Evolutionary conservation across 2,888 invertebrate genomes (phyloP), one percentile per base, ranked within the genome.

Genomic region (Macrosiphum euphorbiae): DNA sequence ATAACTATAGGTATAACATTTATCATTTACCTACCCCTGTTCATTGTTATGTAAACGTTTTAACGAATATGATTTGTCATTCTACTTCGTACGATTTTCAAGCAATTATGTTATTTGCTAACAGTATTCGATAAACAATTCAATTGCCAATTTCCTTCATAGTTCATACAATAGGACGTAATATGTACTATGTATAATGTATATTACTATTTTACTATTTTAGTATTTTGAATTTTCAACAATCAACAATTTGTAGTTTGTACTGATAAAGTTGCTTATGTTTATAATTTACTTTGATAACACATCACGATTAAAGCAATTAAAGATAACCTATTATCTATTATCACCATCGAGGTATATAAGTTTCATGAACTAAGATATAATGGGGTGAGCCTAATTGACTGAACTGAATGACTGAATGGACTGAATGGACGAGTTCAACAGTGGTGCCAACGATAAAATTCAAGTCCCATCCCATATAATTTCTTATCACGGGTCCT

Each of bases 221-320:
- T 41, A 41, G 41, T 41, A 41, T 41, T 41, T 41, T 41, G 41
- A 41, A 41, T 41, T 41, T 41, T 88, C n/a, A n/a, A 52, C 35
- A 85, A 67, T 58, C 58, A 52, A 52, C 52, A 52, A 58, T n/a
- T 67, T n/a, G 4, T n/a, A 52, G 26, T n/a, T 67, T n/a, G 4
- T n/a, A 67, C 67, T 67, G 88, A 88, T 88, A 88, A 41, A 24
- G 24, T 52, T 88, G 24, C 26, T 88, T 88, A 52, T 88, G 10
- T 88, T 88, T 88, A 55, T 24, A 88, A 50, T n/a, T 52, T 50
- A 20, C 20, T 35, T 35, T 88, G 87, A 87, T 87, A 87, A 87
- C 50, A 50, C n/a, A 11, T 67, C 10, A 10, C 44, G 85, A n/a
- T 61, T n/a, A 61, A n/a, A n/a, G 58, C 44, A 44, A n/a, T 61